Evolutionary conservation across 2,113 vertebrate species (phyloP).

Genomic region (Brienomyrus brachyistius): DNA sequence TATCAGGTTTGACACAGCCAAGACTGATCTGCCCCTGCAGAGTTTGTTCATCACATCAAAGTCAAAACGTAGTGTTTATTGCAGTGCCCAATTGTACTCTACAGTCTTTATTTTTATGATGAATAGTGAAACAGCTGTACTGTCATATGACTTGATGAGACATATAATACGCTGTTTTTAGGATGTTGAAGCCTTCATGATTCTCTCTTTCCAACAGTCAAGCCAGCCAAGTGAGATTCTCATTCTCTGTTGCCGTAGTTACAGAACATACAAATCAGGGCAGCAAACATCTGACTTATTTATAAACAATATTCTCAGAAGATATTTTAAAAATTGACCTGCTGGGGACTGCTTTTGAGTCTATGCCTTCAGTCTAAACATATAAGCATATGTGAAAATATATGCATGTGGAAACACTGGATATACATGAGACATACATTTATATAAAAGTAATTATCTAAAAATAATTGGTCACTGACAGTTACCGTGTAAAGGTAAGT

Average conservation of each 20-base stretch:
- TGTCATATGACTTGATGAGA: not conserved
- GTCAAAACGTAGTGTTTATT: not conserved
- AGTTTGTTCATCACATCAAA: not conserved
- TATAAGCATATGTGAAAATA: not conserved
- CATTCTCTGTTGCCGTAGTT: not conserved
- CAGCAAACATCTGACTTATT: not conserved
- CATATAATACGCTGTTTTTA: not conserved
- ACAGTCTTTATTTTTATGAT: not conserved
- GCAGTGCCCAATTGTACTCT: not conserved
- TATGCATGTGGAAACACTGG: not conserved
- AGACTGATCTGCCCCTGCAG: not conserved
- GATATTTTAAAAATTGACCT: not conserved
- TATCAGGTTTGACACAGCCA: not conserved
- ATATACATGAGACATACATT: not conserved
- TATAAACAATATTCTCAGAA: not conserved
- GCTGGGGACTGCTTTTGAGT: not conserved
- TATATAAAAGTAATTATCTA: not conserved
- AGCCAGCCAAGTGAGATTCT: not conserved
- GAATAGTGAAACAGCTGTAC: not conserved
- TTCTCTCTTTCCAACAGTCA: not conserved
- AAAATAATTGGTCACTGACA: not conserved
- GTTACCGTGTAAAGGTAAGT: not conserved
- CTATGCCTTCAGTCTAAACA: not conserved
- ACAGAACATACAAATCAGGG: not conserved
- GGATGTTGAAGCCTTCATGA: not conserved